phyloP scores from a whole-genome alignment of 1,140 invertebrate species.

The Schlechtendalia chinensis region DNA sequence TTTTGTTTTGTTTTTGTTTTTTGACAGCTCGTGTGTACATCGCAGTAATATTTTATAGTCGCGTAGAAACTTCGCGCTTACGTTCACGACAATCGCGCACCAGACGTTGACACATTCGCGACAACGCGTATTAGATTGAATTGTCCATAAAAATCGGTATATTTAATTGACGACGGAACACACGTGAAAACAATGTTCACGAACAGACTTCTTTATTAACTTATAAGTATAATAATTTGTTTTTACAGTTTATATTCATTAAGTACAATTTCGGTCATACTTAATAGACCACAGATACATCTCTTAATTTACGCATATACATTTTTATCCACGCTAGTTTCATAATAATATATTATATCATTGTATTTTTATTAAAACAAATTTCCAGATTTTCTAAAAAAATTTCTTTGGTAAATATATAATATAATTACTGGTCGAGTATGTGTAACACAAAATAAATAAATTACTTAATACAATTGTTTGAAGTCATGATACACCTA shows the following conservation, averaged over 20 bases:
- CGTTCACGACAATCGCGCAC: no score
- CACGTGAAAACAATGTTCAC: conserved; percentile 1
- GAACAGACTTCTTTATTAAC: conserved; percentile 47
- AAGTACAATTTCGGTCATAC: conserved; percentile 42
- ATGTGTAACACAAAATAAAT: conserved; percentile 25
- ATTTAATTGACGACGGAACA: no score
- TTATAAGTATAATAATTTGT: conserved; percentile 41
- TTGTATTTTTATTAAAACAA: neutral
- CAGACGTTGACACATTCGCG: no score
- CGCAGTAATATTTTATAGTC: no score
- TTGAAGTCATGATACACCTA: conserved; percentile 40
- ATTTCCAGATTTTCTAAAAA: conserved; percentile 22
- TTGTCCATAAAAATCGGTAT: no score
- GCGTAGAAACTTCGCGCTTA: no score
- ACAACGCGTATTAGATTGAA: no score
- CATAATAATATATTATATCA: conserved; percentile 13
- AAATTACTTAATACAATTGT: conserved; percentile 29
- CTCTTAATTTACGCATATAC: conserved; percentile 21
- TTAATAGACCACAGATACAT: conserved; percentile 7
- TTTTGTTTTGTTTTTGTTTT: no score
- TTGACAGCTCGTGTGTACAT: no score
- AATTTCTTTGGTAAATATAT: conserved; percentile 38
- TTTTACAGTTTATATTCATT: conserved; percentile 44
- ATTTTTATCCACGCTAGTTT: conserved; percentile 3
- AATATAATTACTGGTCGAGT: conserved; percentile 33